Evolutionary conservation across 92 coral and sea anemone species (phyloP).

Genomic region (Epizoanthus fatuus): DNA sequence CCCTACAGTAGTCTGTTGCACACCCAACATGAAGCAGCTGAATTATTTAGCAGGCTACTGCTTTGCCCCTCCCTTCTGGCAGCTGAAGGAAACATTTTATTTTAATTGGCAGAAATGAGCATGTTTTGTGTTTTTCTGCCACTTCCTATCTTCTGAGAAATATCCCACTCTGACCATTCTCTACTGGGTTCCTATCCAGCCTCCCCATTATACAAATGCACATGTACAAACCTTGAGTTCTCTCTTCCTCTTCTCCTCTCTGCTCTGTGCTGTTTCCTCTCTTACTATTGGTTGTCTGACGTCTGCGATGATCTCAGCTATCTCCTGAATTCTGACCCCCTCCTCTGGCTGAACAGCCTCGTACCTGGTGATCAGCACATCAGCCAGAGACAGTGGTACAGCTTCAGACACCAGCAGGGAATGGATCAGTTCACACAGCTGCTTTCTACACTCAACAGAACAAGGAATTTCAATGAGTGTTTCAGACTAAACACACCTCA

Average conservation of each 20-base stretch:
- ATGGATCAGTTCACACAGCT: constrained; percentile 83
- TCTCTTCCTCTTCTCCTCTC: constrained; percentile 81
- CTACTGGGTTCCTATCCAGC: too few species aligned
- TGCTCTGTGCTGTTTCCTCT: constrained; percentile 84
- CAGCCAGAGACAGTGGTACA: constrained; percentile 79
- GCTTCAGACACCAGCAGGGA: constrained; percentile 82
- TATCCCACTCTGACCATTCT: too few species aligned
- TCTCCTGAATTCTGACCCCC: constrained; percentile 82
- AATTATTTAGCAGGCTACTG: too few species aligned
- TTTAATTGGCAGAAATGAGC: too few species aligned
- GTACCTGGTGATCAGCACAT: constrained; percentile 81
- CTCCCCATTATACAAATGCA: not conserved
- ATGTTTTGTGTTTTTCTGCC: too few species aligned
- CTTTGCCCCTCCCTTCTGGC: too few species aligned
- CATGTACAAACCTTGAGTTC: constrained; percentile 83
- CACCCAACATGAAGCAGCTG: too few species aligned
- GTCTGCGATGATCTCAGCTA: constrained; percentile 96
- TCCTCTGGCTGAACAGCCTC: constrained; percentile 86
- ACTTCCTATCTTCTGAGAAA: too few species aligned
- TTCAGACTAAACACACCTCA: too few species aligned
- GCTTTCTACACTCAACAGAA: constrained; percentile 71
- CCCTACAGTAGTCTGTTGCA: too few species aligned
- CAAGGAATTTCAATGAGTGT: not conserved
- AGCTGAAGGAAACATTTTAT: too few species aligned
- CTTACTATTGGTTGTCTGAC: constrained; percentile 91